Evolutionary conservation across 2,888 invertebrate species (phyloP).

Genomic region (Heteropelma amictum): DNA sequence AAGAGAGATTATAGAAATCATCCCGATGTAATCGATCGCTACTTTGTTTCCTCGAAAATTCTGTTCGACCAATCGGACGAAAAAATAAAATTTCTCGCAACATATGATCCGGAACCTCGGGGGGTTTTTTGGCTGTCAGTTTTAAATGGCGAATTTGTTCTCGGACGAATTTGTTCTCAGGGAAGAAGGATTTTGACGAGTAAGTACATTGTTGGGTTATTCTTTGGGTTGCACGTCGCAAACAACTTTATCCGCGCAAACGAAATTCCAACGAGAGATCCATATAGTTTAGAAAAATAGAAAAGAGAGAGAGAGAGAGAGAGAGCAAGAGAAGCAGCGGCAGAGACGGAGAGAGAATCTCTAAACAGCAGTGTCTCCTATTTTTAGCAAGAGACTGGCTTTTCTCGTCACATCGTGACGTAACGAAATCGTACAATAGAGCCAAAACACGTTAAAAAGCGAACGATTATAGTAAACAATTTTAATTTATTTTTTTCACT

Average conservation of each 20-base stretch:
- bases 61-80: too few species aligned
- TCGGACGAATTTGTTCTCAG: too few species aligned
- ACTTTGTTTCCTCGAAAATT: too few species aligned
- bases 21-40: too few species aligned
- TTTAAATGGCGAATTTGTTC: too few species aligned
- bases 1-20: too few species aligned
- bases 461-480: neutral
- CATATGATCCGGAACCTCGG: too few species aligned
- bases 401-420: slow-evolving; percentile 38
- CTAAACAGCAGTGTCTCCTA: slow-evolving; percentile 26
- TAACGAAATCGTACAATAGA: slow-evolving; percentile 25
- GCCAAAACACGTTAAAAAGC: neutral
- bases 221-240: slow-evolving; percentile 6
- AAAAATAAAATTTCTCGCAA: too few species aligned
- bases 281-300: neutral
- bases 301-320: neutral
- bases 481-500: too few species aligned
- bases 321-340: neutral
- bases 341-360: slow-evolving; percentile 16
- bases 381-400: slow-evolving; percentile 41
- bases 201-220: neutral
- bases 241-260: neutral
- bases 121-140: too few species aligned
- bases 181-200: too few species aligned
- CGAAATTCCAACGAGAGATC: slow-evolving; percentile 6